Base-by-base conservation (phyloP, 1,140 invertebrate species). In the Oedothorax gibbosus region DNA sequence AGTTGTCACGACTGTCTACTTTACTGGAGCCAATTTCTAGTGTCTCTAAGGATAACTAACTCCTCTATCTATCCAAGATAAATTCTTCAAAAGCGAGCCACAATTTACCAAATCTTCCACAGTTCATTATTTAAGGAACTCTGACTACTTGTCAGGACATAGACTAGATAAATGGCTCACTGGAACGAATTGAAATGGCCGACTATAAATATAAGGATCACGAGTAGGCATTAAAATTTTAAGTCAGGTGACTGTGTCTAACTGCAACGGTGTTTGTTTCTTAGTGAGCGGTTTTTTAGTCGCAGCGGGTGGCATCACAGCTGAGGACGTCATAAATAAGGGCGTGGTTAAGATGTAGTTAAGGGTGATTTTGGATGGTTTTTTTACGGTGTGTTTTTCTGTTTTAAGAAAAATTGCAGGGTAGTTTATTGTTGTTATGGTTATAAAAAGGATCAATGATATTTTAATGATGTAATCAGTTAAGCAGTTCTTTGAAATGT, bases 51-150 rank as follows among this genome's bases (percentile, higher is more conserved):
- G 35, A 35, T 35, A 35, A 35, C 35, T 35, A 35, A 35, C 35
- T 35, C 35, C 35, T 35, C 35, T 35, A 35, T 35, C 35, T 35
- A 35, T 35, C 35, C 35, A 35, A 35, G 35, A 35, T 5, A 35
- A 35, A 35, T 35, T 35, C 35, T 5, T 1, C 35, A 35, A 35
- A 35, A 35, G 35, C 35, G 69, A 71, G 15, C 51, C 51, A 18
- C 69, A 15, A 71, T 71, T 71, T n/a, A 50, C 69, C 69, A 71
- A 71, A 35, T 71, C 54, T 71, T 71, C 20, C 69, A 71, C 69
- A 71, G 69, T 71, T 20, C 69, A 71, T 71, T 21, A 49, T 53
- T 71, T 50, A 71, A 49, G 20, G 51, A 53, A 18, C 15, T 8
- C 50, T 20, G 12, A 51, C 69, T 54, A 51, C 54, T 35, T 71